Conservation (phyloP, 2,888 invertebrate genomes). For the Trissoscelio sp. region DNA sequence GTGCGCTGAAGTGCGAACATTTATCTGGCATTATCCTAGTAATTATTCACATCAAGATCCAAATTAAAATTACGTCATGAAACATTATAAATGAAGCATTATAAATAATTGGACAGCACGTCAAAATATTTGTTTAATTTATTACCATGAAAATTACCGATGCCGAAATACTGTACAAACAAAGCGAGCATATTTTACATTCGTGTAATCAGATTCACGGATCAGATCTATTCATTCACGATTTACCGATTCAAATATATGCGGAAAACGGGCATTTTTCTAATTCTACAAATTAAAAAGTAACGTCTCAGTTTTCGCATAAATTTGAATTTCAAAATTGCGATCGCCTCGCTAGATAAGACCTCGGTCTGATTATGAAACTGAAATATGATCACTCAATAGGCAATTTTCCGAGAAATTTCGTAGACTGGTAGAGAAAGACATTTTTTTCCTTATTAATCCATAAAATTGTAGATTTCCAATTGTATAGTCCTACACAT, state of each 20-base stretch:
- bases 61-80: too few species aligned
- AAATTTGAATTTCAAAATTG: constrained; percentile 12
- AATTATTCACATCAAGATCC: too few species aligned
- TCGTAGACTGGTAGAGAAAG: neutral
- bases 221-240: neutral
- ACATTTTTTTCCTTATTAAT: too few species aligned
- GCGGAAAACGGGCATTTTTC: constrained; percentile 19
- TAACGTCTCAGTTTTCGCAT: constrained; percentile 25
- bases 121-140: too few species aligned
- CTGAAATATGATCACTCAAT: neutral
- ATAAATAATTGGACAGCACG: too few species aligned
- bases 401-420: neutral
- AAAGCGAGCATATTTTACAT: neutral
- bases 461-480: too few species aligned
- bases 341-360: neutral
- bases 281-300: constrained; percentile 12
- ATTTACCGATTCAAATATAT: constrained; percentile 19
- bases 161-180: neutral
- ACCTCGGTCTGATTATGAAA: neutral
- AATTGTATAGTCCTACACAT: too few species aligned
- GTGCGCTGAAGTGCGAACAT: too few species aligned
- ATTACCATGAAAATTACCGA: too few species aligned
- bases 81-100: too few species aligned
- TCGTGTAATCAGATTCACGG: neutral
- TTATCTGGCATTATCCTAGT: too few species aligned